Conservation (phyloP, 92 coral and sea anemone genomes). For the Heliopora coerulea region DNA sequence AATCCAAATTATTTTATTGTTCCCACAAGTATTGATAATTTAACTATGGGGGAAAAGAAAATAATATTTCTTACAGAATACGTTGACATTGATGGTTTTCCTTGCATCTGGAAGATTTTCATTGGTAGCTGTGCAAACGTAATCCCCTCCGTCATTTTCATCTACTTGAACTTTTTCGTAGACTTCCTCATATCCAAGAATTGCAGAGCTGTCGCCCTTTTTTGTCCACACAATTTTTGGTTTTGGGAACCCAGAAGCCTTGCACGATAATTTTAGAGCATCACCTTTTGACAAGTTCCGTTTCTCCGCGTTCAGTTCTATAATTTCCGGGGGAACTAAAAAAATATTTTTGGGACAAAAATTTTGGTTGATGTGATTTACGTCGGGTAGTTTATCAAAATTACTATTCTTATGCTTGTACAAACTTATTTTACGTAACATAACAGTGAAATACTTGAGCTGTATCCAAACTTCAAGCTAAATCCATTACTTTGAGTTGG, state of each 20-base stretch:
- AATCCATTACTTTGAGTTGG: too few species aligned
- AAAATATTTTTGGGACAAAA: too few species aligned
- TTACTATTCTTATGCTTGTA: too few species aligned
- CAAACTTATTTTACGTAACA: too few species aligned
- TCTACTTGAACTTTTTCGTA: constrained; percentile 47
- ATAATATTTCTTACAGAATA: constrained; percentile 90
- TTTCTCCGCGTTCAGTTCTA: constrained; percentile 36
- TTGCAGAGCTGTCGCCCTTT: constrained; percentile 46
- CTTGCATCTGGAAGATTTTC: constrained; percentile 55
- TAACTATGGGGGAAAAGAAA: too few species aligned
- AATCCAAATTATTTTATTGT: too few species aligned
- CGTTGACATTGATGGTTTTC: constrained; percentile 56
- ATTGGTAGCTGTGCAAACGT: constrained; percentile 76
- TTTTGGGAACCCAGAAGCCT: constrained; percentile 72
- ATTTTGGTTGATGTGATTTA: too few species aligned
- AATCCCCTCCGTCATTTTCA: constrained; percentile 65
- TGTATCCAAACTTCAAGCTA: too few species aligned
- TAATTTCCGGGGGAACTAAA: constrained; percentile 72
- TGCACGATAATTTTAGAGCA: constrained; percentile 54
- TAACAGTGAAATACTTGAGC: too few species aligned
- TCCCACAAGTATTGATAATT: too few species aligned
- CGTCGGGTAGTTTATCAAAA: too few species aligned
- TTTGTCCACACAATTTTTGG: constrained; percentile 78
- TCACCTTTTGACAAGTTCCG: constrained; percentile 49
- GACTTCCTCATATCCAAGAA: constrained; percentile 45